These are phyloP conservation scores for Gouania willdenowi DNA, from an alignment of 2,797 vertebrate species.

Conservation along the genomic window DNA sequence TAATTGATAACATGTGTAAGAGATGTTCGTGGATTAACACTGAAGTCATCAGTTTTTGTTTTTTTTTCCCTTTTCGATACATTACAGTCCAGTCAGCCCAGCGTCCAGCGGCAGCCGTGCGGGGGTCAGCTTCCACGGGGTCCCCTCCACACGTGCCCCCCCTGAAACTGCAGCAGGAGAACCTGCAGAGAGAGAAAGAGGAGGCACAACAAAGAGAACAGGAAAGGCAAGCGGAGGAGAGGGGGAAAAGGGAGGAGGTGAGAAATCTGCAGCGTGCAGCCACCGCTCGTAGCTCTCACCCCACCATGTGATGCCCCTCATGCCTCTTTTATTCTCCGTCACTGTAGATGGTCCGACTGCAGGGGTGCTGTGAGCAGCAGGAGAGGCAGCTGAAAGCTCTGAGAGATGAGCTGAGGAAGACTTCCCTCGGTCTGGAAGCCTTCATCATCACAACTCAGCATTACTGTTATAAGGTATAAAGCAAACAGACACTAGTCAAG, in stretches of 20 bases:
- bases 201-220: conserved; percentile 63
- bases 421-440: conserved; percentile 80
- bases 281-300: background rate
- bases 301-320: background rate
- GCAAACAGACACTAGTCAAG: background rate
- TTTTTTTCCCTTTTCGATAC: background rate
- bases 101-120: conserved; percentile 45
- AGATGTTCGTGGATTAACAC: no score
- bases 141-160: conserved; percentile 52
- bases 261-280: conserved; percentile 1
- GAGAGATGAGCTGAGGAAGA: conserved; percentile 80
- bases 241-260: conserved; percentile 58
- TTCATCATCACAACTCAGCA: conserved; percentile 89
- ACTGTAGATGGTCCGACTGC: conserved; percentile 77
- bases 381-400: conserved; percentile 76
- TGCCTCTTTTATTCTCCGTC: conserved; percentile 1
- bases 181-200: conserved; percentile 63
- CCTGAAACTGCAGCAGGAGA: conserved; percentile 64
- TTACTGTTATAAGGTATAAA: conserved; percentile 79
- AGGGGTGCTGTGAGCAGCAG: conserved; percentile 84
- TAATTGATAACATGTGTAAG: conserved; percentile 8
- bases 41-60: conserved; percentile 6
- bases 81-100: conserved; percentile 56
- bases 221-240: conserved; percentile 54
- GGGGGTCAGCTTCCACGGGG: conserved; percentile 45